A percentile compares a stretch with the other conserved stretches of the same genome.
Evolutionary conservation across 2,113 vertebrate genomes (phyloP).

Genomic region (Nothoprocta pentlandii): DNA sequence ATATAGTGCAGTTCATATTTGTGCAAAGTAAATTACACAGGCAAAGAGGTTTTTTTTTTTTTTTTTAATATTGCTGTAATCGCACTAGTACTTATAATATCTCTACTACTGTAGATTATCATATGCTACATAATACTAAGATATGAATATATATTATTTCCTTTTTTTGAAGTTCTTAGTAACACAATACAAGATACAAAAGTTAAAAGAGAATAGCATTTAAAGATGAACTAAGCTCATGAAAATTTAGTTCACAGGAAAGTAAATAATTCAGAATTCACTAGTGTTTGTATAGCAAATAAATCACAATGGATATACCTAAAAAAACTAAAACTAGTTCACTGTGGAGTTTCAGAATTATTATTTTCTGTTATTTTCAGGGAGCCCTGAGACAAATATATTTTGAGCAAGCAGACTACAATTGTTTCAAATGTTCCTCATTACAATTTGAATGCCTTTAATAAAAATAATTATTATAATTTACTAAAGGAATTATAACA

Average conservation of each 20-base stretch:
- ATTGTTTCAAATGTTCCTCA: background rate
- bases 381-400: background rate
- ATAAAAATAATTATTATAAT: background rate
- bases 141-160: background rate
- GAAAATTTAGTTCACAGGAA: background rate
- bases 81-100: background rate
- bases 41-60: background rate
- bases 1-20: background rate
- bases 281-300: background rate
- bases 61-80: background rate
- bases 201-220: background rate
- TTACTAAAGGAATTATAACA: background rate
- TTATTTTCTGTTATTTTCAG: background rate
- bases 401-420: background rate
- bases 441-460: background rate
- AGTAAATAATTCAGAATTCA: background rate
- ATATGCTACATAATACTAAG: background rate
- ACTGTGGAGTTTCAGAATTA: background rate
- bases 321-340: background rate
- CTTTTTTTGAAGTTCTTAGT: background rate
- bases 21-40: background rate
- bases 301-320: background rate
- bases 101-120: background rate
- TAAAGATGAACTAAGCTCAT: background rate
- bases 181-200: background rate